phyloP scores from a whole-genome alignment of 2,888 invertebrate genomes.

The Ochlodes sylvanus region DNA sequence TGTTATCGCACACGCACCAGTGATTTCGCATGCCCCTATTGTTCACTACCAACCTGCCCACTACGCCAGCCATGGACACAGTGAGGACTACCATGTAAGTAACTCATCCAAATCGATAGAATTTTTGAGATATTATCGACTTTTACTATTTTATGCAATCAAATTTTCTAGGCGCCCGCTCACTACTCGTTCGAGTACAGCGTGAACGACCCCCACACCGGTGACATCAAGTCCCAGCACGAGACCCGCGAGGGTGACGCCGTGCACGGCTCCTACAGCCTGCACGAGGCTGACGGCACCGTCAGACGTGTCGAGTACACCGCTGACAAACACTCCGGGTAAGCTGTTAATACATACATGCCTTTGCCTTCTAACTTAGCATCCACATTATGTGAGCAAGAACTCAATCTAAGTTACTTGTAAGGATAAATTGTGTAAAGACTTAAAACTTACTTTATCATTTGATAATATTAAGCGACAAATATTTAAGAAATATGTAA shows the following conservation, averaged over 20 bases:
- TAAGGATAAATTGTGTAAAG: no score
- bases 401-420: no score
- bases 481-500: no score
- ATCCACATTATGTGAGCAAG: no score
- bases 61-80: conserved; percentile 53
- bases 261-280: conserved; percentile 80
- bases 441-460: no score
- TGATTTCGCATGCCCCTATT: no score
- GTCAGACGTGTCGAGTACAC: conserved; percentile 56
- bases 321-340: conserved; percentile 25
- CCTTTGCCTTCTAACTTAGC: not conserved
- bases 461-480: no score
- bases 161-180: conserved; percentile 60
- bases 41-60: no score
- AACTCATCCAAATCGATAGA: no score
- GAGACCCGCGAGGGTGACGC: conserved; percentile 56
- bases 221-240: conserved; percentile 79
- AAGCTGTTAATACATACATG: not conserved
- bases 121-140: no score
- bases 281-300: conserved; percentile 84
- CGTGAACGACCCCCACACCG: conserved; percentile 73
- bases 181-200: conserved; percentile 77
- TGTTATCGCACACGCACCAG: no score
- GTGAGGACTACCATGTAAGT: conserved; percentile 56
- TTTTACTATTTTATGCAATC: no score